Percentiles rank a stretch among this genome's conserved stretches.
These are phyloP conservation scores for Rhinogobio ventralis DNA, from an alignment of 2,797 vertebrate genomes.

Conservation along the genomic window DNA sequence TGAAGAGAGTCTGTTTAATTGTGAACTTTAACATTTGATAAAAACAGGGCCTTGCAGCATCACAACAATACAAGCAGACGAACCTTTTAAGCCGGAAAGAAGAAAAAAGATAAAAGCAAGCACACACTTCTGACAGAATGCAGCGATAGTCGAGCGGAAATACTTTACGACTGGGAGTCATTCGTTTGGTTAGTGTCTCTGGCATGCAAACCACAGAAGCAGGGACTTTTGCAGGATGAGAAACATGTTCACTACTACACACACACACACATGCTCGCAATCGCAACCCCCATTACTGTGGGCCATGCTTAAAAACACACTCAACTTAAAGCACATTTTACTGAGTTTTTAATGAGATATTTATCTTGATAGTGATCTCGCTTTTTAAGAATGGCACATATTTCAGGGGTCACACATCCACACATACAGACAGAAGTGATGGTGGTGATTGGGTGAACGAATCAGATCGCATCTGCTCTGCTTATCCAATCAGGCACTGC, in stretches of 20 bases:
- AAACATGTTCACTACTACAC: constrained; percentile 39
- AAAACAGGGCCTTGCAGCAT: constrained; percentile 31
- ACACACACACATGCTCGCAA: constrained; percentile 23
- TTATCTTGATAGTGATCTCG: constrained; percentile 58
- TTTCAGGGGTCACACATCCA: constrained; percentile 48
- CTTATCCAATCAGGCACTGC: constrained; percentile 38
- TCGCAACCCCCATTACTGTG: constrained; percentile 20
- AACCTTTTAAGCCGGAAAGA: constrained; percentile 32
- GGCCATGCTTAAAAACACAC: constrained; percentile 29
- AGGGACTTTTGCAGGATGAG: constrained; percentile 44
- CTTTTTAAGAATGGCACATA: constrained; percentile 47
- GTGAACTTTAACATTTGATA: constrained; percentile 39
- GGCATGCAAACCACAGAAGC: constrained; percentile 51
- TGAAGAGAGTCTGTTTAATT: constrained; percentile 32
- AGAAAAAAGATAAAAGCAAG: constrained; percentile 36
- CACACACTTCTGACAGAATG: constrained; percentile 46
- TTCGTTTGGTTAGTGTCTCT: constrained; percentile 51
- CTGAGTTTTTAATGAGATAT: constrained; percentile 53
- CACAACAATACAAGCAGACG: constrained; percentile 29
- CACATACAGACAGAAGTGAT: constrained; percentile 23
- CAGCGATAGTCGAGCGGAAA: constrained; percentile 50
- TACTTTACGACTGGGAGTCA: constrained; percentile 53
- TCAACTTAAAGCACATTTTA: constrained; percentile 49
- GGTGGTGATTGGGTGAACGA: constrained; percentile 21
- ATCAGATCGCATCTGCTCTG: constrained; percentile 52